Percentiles rank a stretch among this genome's conserved stretches.
Conservation (phyloP, 2,888 invertebrate species). For the Spicauda simplicius region DNA sequence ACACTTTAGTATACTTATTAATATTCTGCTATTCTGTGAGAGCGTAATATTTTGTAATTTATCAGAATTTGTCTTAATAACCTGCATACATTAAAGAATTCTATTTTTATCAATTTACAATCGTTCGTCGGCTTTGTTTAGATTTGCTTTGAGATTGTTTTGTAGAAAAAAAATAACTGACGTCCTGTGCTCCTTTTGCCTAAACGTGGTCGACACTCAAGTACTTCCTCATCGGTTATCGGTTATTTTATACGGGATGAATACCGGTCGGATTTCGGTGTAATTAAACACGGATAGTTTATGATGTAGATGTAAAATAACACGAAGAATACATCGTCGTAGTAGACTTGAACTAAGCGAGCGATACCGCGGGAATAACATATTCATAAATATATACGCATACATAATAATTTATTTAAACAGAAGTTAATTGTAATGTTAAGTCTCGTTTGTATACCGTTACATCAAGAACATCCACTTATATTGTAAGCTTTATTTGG, state of each 20-base stretch:
- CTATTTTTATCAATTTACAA: not conserved
- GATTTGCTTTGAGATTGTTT: not conserved
- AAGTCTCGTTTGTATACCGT: not conserved
- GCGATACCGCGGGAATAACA: no score
- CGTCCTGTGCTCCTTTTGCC: no score
- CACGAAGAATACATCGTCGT: no score
- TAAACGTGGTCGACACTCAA: no score
- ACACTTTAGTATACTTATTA: constrained; percentile 3
- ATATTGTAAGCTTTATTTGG: not conserved
- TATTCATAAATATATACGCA: no score
- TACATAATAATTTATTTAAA: not conserved
- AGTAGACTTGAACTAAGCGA: no score
- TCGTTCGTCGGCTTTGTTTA: not conserved
- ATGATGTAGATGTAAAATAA: no score
- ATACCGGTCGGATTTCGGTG: no score
- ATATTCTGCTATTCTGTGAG: constrained; percentile 14
- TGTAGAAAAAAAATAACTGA: no score
- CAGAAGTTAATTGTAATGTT: not conserved
- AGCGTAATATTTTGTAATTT: constrained; percentile 14
- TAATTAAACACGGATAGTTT: no score
- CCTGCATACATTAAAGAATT: not conserved
- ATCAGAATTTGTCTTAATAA: constrained; percentile 6
- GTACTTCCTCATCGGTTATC: no score
- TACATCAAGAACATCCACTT: not conserved
- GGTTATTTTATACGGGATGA: no score